phyloP scores from a whole-genome alignment of 2,888 invertebrate genomes.

The Epistrophe grossulariae region DNA sequence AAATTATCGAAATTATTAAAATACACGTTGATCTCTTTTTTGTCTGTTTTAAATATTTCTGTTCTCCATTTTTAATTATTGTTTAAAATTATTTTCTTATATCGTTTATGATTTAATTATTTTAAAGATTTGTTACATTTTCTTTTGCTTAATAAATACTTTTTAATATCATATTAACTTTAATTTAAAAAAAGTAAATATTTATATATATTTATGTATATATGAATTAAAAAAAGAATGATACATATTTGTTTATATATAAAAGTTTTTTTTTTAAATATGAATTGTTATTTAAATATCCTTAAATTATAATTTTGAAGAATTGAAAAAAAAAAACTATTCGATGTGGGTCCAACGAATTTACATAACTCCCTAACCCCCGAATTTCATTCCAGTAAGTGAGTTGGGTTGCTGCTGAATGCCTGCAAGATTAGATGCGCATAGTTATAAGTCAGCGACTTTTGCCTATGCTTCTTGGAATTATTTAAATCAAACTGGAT shows the following conservation, averaged over 20 bases:
- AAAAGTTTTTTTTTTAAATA: conserved; percentile 55
- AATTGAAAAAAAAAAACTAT: conserved; percentile 50
- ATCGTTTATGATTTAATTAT: conserved; percentile 35
- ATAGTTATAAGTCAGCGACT: neutral
- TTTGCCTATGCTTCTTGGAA: conserved; percentile 17
- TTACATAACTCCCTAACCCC: neutral
- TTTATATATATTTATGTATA: conserved; percentile 15
- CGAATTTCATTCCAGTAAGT: neutral
- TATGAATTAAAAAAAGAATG: conserved; percentile 46
- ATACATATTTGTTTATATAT: conserved; percentile 46
- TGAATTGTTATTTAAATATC: conserved; percentile 46
- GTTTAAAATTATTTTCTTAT: conserved; percentile 37
- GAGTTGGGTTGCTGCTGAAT: neutral
- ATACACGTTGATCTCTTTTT: conserved; percentile 64
- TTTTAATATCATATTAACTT: conserved; percentile 50
- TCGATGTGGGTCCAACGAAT: conserved; percentile 13
- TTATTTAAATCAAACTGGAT: conserved; percentile 26
- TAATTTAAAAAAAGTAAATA: conserved; percentile 57
- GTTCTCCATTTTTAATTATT: conserved; percentile 10
- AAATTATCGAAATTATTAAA: conserved; percentile 73
- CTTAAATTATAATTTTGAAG: conserved; percentile 48
- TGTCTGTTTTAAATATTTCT: conserved; percentile 21
- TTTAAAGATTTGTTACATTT: conserved; percentile 52
- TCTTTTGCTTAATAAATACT: conserved; percentile 54
- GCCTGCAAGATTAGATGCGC: neutral